Evolutionary conservation across 2,888 invertebrate genomes (phyloP), one percentile per base, ranked within the genome.

Genomic region (Sminthurinus aureus): DNA sequence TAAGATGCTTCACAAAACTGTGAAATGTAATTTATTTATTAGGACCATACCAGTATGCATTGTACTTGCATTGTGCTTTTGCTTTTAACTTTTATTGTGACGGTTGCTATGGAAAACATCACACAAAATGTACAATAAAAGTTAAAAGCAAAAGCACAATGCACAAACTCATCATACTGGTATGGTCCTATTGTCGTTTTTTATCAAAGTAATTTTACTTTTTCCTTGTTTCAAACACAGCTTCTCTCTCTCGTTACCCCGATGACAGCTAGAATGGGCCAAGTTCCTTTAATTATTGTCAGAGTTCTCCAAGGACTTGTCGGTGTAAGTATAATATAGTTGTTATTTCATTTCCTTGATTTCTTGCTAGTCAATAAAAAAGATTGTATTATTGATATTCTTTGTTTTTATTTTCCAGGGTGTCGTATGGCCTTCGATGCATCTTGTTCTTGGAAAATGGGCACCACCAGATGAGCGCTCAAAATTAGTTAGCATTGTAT

Each of bases 231-330:
- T n/a, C n/a, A n/a, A n/a, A n/a, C n/a, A n/a, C n/a, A n/a, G n/a
- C 90, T 96, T 13, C 94, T 96, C 88, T 96, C 96, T 0, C 89
- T 96, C 1, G 89, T 96, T 0, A 96, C 96, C 0, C 97, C 97
- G 0, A 89, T 94, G 88, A 93, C 94, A 12, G 94, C 96, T 2
- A 92, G 93, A 71, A 94, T 95, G 0, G 94, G 93, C n/a, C 93
- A 94, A 8, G 93, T 92, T 0, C 93, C 94, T 26, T 91, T 97
- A n/a, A 94, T 96, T 71, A 91, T 93, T 18, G 90, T 95, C 18
- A 92, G 96, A 85, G 93, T 96, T 0, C 89, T 96, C 4, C 95
- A 96, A 92, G 96, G 96, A 67, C 91, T 96, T 0, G 96, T 96
- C 85, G 96, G 97, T 92, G 83, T 83, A 58, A 64, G 11, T 11